Conservation (phyloP, 2,888 invertebrate species). For the Tinea trinotella region DNA sequence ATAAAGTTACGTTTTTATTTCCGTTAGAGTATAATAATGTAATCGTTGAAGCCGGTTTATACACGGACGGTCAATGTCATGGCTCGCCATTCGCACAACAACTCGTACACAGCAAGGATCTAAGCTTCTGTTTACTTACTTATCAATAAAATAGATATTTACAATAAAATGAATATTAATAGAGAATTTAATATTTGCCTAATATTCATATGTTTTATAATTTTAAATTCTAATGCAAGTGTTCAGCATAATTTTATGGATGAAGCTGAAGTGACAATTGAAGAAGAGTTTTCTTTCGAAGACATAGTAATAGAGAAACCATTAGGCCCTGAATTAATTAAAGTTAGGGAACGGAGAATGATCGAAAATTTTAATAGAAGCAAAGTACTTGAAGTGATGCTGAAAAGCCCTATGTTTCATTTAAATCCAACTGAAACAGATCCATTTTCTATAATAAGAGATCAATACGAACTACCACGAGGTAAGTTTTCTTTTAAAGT, state of each 20-base stretch:
- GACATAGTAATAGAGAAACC: too few relatives aligned
- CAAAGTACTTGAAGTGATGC: constrained; percentile 46
- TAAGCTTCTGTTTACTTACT: constrained; percentile 3
- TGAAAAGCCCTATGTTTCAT: constrained; percentile 38
- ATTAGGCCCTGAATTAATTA: too few relatives aligned
- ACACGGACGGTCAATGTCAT: constrained; percentile 17
- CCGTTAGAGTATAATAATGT: neutral
- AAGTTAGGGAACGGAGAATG: constrained; percentile 30
- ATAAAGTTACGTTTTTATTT: neutral
- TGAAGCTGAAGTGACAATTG: neutral
- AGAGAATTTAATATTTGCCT: neutral
- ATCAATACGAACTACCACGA: constrained; percentile 50
- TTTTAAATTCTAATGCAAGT: neutral
- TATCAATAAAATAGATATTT: constrained; percentile 11
- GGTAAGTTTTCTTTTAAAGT: constrained; percentile 35
- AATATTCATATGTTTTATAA: neutral
- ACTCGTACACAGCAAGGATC: constrained; percentile 4
- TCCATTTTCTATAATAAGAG: constrained; percentile 39
- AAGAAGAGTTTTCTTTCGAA: neutral
- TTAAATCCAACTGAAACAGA: constrained; percentile 37
- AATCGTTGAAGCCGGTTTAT: constrained; percentile 14
- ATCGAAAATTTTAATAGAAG: constrained; percentile 27
- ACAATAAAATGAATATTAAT: constrained; percentile 1
- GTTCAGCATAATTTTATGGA: neutral
- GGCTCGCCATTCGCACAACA: constrained; percentile 12